Percentiles rank a stretch among this genome's conserved stretches.
phyloP scores from a whole-genome alignment of 2,888 invertebrate species.

The Tipula vernalis region DNA sequence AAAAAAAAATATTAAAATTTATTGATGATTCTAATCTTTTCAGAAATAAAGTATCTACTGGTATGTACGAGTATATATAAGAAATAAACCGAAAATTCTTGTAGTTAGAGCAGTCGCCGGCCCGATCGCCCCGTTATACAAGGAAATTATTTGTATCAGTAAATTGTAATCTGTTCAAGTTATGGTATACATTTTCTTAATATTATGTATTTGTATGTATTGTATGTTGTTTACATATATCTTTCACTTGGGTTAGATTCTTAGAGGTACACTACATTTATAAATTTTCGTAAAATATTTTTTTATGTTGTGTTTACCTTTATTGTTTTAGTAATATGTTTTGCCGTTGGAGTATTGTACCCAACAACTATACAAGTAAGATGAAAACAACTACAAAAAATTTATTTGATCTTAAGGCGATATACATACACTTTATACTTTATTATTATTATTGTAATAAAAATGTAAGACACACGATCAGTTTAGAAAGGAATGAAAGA shows the following conservation, averaged over 20 bases:
- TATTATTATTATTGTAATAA: background rate
- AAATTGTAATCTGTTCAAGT: slow-evolving; percentile 5
- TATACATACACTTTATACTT: background rate
- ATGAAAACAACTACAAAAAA: background rate
- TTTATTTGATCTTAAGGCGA: background rate
- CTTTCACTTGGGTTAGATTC: background rate
- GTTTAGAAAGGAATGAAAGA: background rate
- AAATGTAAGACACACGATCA: slow-evolving; percentile 4
- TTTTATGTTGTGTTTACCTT: background rate
- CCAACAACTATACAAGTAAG: background rate
- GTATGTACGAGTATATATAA: background rate
- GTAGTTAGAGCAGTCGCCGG: background rate
- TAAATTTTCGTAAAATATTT: background rate
- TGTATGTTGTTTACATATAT: background rate
- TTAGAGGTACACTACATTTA: background rate
- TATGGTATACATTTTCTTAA: background rate
- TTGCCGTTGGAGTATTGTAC: background rate
- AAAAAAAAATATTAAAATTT: background rate
- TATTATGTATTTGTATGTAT: background rate
- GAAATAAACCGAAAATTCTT: background rate
- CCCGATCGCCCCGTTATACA: background rate
- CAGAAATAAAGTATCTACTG: background rate
- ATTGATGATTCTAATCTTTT: slow-evolving; percentile 7
- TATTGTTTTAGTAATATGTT: background rate
- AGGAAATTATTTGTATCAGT: slow-evolving; percentile 8